phyloP scores from a whole-genome alignment of 2,888 invertebrate species.

The Drosophila anomalata region DNA sequence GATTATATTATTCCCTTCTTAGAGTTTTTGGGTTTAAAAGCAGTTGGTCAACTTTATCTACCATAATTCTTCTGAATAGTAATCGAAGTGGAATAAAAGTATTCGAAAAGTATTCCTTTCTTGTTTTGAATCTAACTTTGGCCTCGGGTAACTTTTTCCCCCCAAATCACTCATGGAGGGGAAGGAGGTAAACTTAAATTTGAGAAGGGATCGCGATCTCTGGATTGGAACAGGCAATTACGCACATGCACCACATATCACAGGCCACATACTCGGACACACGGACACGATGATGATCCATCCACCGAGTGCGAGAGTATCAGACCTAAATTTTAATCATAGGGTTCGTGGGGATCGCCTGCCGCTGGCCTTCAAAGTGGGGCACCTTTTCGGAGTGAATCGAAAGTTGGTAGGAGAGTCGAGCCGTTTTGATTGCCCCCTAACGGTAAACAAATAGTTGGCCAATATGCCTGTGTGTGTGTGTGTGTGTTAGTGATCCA shows the following conservation, averaged over 20 bases:
- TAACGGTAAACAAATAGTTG: constrained; percentile 66
- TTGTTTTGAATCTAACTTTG: constrained; percentile 36
- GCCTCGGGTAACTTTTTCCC: constrained; percentile 16
- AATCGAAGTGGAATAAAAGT: neutral
- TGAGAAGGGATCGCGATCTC: constrained; percentile 52
- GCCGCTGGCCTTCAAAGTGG: constrained; percentile 69
- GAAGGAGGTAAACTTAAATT: constrained; percentile 35
- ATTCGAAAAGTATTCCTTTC: neutral
- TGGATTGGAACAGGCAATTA: constrained; percentile 58
- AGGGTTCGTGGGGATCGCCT: constrained; percentile 54
- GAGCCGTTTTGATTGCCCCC: constrained; percentile 70
- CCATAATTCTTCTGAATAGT: neutral
- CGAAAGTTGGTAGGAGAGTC: constrained; percentile 2
- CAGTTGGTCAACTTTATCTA: neutral
- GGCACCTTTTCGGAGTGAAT: constrained; percentile 40
- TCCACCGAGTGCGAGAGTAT: constrained; percentile 23
- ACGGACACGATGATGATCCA: constrained; percentile 49
- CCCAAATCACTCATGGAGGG: constrained; percentile 5
- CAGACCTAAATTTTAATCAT: constrained; percentile 67
- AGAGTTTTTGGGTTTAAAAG: no score
- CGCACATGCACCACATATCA: constrained; percentile 55
- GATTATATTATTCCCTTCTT: no score
- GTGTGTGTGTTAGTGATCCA: constrained; percentile 6
- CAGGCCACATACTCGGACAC: constrained; percentile 24
- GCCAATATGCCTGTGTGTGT: neutral